phyloP scores from a whole-genome alignment of 2,888 invertebrate genomes.

The Gastracanthus pulcherrimus region DNA sequence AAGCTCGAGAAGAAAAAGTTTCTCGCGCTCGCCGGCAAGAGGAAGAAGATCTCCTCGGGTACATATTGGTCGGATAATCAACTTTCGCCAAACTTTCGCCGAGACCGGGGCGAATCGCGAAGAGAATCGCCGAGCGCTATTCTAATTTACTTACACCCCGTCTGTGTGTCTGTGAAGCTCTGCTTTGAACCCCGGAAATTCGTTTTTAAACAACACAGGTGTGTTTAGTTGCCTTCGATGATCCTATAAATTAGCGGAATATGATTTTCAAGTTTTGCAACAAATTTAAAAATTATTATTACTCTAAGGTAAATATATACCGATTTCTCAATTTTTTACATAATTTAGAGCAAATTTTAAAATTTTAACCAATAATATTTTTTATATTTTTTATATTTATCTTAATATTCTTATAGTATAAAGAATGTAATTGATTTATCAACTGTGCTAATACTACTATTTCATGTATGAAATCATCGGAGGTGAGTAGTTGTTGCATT shows the following conservation, averaged over 20 bases:
- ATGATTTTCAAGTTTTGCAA: conserved; percentile 20
- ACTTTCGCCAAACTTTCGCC: conserved; percentile 29
- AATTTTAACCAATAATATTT: too few species aligned
- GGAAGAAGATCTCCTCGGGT: background rate
- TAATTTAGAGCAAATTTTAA: too few species aligned
- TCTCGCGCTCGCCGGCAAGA: background rate
- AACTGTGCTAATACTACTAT: too few species aligned
- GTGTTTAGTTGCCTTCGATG: conserved; percentile 18
- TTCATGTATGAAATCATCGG: too few species aligned
- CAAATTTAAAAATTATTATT: too few species aligned
- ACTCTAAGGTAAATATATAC: too few species aligned
- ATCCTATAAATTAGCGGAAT: background rate
- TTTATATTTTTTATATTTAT: too few species aligned
- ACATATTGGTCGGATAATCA: conserved; percentile 26
- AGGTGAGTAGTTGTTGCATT: too few species aligned
- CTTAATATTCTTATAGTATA: too few species aligned
- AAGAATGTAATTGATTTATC: too few species aligned
- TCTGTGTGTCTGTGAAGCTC: background rate
- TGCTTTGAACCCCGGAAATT: conserved; percentile 10
- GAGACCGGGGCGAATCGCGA: background rate
- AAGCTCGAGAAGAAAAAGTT: conserved; percentile 37
- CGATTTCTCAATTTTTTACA: too few species aligned
- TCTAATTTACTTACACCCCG: conserved; percentile 26
- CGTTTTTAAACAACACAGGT: conserved; percentile 19
- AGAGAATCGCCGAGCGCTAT: background rate